Percentiles rank a stretch among this genome's conserved stretches.
Evolutionary conservation across 2,888 invertebrate species (phyloP).

Genomic region (Synanthedon myopaeformis): DNA sequence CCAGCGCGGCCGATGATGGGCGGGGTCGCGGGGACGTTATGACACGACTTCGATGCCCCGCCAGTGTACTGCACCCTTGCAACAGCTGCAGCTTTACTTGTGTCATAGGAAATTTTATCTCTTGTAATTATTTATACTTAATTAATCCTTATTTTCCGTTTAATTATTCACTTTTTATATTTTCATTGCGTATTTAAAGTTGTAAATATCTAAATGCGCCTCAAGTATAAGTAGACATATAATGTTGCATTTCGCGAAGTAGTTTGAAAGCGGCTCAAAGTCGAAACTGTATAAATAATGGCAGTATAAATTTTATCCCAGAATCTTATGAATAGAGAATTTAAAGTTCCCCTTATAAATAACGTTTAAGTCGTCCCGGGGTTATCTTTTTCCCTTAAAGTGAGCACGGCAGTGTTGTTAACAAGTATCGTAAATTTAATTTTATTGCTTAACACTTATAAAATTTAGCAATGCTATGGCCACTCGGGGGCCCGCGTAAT

Average conservation of each 20-base stretch:
- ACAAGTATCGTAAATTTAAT: constrained; percentile 42
- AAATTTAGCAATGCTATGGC: constrained; percentile 35
- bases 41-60: too few species aligned
- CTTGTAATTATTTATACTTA: too few species aligned
- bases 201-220: background rate
- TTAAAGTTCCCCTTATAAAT: constrained; percentile 35
- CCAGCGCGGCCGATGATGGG: too few species aligned
- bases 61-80: background rate
- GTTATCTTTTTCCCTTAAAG: constrained; percentile 41
- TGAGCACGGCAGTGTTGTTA: constrained; percentile 17
- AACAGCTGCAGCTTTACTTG: background rate
- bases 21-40: too few species aligned
- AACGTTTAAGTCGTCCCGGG: constrained; percentile 38
- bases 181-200: background rate
- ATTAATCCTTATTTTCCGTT: too few species aligned
- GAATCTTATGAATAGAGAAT: constrained; percentile 35
- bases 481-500: constrained; percentile 11
- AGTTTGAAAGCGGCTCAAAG: background rate
- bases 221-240: too few species aligned
- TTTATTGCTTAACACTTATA: constrained; percentile 35
- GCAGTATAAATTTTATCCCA: constrained; percentile 32
- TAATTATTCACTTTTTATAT: background rate
- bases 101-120: background rate
- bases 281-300: constrained; percentile 8
- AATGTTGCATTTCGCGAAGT: background rate